Base-by-base conservation (phyloP, 2,113 vertebrate genomes). In the Tichodroma muraria region DNA sequence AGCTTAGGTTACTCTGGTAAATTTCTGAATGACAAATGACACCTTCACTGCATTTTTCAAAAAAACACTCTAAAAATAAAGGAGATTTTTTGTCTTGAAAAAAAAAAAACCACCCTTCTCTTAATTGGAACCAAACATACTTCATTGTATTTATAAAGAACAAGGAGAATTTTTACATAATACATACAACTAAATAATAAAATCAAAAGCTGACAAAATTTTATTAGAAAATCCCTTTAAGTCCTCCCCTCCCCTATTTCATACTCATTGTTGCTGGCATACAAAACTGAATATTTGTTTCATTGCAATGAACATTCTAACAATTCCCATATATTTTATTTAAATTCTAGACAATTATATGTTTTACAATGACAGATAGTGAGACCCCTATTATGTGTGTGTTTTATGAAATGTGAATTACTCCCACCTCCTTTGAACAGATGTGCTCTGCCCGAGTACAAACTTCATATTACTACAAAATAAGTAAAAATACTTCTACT, bases 11-110 rank as follows among this genome's bases (percentile, higher is more conserved):
- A 42, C 37, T 56, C 30, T 69, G 5, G 12, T 19, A 71, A 66
- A 68, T 60, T 88, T 57, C 9, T 75, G 40, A 68, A 40, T 57
- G 6, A 40, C 27, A 50, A 60, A 61, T 50, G 2, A 69, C 28
- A 38, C 2, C 1, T 76, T 12, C 12, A 21, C 6, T 21, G 12
- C 6, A 33, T 11, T 80, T 86, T 38, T 25, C 7, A 3, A 0
- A 1, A 31, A 42, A 31, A 47, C 28, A 35, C 6, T 69, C 12
- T 11, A 54, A 31, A 53, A 53, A 31, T 53, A 19, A 54, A 54
- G 53, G 11, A 19, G 7, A 17, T 44, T 20, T 4, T 27, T 77
- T 70, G 70, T 70, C 68, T 45, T 49, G 15, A 80, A 80, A 88
- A 52, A 19, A 19, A 80, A 80, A 79, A 4, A n/a, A n/a, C n/a